Evolutionary conservation across 2,888 invertebrate species (phyloP).

Genomic region (Busseola fusca): DNA sequence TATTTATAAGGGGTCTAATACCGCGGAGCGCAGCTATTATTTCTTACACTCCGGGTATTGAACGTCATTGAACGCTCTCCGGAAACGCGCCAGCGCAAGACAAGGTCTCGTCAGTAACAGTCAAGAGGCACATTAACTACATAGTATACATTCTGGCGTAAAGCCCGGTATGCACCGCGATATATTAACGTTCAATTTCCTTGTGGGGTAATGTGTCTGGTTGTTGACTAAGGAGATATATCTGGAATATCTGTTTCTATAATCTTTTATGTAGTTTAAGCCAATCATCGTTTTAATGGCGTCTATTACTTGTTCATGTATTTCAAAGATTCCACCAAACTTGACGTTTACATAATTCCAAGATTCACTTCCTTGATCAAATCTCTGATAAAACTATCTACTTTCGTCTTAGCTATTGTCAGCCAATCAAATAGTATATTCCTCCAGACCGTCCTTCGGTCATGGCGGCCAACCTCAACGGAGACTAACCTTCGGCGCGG

Average conservation of each 20-base stretch:
- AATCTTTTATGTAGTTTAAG: conserved; percentile 7
- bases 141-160: conserved; percentile 47
- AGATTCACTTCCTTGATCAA: neutral
- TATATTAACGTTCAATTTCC: conserved; percentile 42
- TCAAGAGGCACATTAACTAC: conserved; percentile 28
- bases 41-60: neutral
- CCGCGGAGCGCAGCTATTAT: too few species aligned
- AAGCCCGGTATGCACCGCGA: conserved; percentile 51
- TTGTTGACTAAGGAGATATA: conserved; percentile 26
- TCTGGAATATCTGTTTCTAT: conserved; percentile 1
- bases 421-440: neutral
- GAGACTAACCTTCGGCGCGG: neutral
- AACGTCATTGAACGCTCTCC: conserved; percentile 15
- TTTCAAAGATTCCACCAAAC: neutral
- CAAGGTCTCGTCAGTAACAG: conserved; percentile 48
- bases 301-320: neutral
- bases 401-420: neutral
- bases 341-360: neutral
- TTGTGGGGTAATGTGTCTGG: conserved; percentile 10
- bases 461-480: neutral
- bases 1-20: too few species aligned
- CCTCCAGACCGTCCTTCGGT: neutral
- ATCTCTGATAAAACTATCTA: neutral
- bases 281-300: conserved; percentile 17
- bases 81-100: conserved; percentile 43